These are phyloP conservation scores for Aythya fuligula DNA, from an alignment of 2,797 vertebrate species.

Conservation along the genomic window DNA sequence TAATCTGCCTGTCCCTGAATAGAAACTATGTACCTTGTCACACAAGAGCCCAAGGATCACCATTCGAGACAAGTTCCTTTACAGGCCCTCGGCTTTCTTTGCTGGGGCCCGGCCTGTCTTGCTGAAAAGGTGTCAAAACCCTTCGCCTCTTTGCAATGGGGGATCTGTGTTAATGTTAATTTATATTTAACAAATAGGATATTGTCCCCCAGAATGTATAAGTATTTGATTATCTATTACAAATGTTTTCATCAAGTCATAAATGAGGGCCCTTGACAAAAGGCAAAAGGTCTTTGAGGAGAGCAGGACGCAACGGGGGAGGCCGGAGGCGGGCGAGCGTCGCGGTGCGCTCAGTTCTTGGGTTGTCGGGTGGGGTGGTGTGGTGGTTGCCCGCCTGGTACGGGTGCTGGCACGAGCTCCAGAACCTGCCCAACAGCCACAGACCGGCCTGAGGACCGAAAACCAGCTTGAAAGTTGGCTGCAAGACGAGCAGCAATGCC, in stretches of 20 bases:
- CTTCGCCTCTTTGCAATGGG: conserved; percentile 74
- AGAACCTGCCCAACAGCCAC: conserved; percentile 27
- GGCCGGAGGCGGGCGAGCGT: not conserved
- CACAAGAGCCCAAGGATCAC: conserved; percentile 92
- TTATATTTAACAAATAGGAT: conserved; percentile 88
- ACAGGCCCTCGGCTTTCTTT: conserved; percentile 90
- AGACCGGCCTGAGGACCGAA: conserved; percentile 82
- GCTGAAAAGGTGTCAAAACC: conserved; percentile 87
- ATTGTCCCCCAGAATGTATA: conserved; percentile 83
- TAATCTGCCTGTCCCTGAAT: conserved; percentile 98
- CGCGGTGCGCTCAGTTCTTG: not conserved
- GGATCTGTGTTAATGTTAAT: conserved; percentile 86
- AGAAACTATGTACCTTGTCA: conserved; percentile 99
- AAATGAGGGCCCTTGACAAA: conserved; percentile 78
- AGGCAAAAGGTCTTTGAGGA: conserved; percentile 7
- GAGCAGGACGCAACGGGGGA: not conserved
- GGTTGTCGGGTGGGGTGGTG: no score
- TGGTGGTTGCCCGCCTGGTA: not conserved
- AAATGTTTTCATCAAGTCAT: conserved; percentile 85
- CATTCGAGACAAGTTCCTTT: conserved; percentile 92
- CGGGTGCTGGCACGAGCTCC: conserved; percentile 68
- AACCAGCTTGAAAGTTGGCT: conserved; percentile 45
- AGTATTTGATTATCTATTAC: conserved; percentile 89
- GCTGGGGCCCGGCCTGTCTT: conserved; percentile 86
- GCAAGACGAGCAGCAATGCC: conserved; percentile 73